phyloP scores from a whole-genome alignment of 2,888 invertebrate species.

The Mesorhabditis sp. region DNA sequence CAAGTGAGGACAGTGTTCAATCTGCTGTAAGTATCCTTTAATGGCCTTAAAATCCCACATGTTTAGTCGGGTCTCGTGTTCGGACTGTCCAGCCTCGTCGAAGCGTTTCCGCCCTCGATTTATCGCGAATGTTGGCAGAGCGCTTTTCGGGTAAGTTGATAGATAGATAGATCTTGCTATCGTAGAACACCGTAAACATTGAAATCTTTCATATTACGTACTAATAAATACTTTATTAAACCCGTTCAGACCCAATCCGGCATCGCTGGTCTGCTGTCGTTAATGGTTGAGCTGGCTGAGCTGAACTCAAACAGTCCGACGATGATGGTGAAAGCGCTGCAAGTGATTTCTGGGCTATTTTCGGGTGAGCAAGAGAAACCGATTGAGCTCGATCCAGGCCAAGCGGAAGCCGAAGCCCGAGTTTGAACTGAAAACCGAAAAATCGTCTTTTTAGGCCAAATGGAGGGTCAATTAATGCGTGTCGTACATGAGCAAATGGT shows the following conservation, averaged over 20 bases:
- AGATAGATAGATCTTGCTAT: neutral
- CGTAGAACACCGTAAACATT: too few relatives aligned
- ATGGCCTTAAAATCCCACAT: neutral
- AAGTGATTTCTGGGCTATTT: neutral
- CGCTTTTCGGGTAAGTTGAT: neutral
- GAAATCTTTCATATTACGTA: neutral
- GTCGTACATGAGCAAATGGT: neutral
- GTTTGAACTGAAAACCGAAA: neutral
- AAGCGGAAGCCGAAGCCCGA: neutral
- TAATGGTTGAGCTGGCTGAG: neutral
- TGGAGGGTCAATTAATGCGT: neutral
- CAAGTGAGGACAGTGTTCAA: neutral
- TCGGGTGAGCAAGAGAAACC: neutral
- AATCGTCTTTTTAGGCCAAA: neutral
- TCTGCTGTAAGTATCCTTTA: conserved; percentile 9
- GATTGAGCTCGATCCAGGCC: too few relatives aligned
- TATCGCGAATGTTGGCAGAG: conserved; percentile 5
- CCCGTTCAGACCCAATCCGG: neutral
- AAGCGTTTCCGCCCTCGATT: conserved; percentile 2
- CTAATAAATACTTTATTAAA: neutral
- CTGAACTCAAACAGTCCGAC: neutral
- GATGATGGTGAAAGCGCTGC: neutral
- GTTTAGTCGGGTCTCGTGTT: neutral
- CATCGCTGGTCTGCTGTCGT: neutral
- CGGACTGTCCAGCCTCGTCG: neutral